Conservation (phyloP, 1,140 invertebrate genomes). For the Onthophagus taurus region DNA sequence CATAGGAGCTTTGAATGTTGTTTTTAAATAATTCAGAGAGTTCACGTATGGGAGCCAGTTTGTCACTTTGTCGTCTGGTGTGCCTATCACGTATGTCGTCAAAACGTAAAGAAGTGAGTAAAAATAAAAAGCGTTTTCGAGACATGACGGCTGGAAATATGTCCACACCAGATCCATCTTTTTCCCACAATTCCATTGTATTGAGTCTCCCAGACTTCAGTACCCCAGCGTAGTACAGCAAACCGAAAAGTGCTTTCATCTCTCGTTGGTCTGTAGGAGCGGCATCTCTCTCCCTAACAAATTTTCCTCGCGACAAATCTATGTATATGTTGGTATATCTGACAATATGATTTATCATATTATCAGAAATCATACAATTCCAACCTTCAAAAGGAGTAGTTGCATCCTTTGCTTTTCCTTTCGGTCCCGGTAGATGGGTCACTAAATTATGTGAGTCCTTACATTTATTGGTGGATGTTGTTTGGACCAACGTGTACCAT, state of each 20-base stretch:
- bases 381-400: too few relatives aligned
- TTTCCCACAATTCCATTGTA: constrained; percentile 4
- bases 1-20: neutral
- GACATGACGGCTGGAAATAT: constrained; percentile 1
- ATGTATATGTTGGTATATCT: too few relatives aligned
- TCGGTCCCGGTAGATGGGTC: too few relatives aligned
- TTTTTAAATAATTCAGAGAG: neutral
- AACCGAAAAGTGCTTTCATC: constrained; percentile 3
- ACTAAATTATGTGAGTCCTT: too few relatives aligned
- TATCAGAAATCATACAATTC: too few relatives aligned
- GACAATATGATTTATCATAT: too few relatives aligned
- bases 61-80: constrained; percentile 28
- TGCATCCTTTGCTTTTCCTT: too few relatives aligned
- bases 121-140: constrained; percentile 10
- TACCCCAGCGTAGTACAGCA: constrained; percentile 4
- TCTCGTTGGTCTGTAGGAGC: too few relatives aligned
- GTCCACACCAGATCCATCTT: constrained; percentile 4
- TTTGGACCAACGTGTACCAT: too few relatives aligned
- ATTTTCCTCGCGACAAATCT: too few relatives aligned
- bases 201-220: constrained; percentile 1
- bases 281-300: too few relatives aligned
- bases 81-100: constrained; percentile 21
- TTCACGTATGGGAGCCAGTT: constrained; percentile 16
- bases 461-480: too few relatives aligned
- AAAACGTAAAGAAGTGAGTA: constrained; percentile 9